Evolutionary conservation across 2,888 invertebrate species (phyloP), one percentile per base, ranked within the genome.

Genomic region (Caradrina kadenii): DNA sequence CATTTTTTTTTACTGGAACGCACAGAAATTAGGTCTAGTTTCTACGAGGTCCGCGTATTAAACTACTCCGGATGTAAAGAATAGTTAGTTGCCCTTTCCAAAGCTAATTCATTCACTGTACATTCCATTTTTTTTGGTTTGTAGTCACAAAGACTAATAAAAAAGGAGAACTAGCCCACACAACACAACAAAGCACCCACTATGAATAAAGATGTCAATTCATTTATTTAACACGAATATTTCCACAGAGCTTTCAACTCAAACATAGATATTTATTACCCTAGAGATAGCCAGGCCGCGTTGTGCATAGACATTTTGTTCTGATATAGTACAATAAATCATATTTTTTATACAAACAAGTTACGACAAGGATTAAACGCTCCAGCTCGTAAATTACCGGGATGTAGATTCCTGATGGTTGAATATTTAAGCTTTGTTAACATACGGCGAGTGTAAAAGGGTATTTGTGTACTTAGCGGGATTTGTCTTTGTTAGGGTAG

Each of bases 281-380:
- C 56, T 1, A 50, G 63, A 77, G 81, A 77, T 78, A 81, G 49
- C 26, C n/a, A 17, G 39, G 19, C 58, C 66, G 31, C 62, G 39
- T 19, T 35, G 35, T 45, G 78, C 72, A 78, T 79, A 81, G 82
- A 73, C 81, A 56, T 78, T 81, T 52, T 68, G 53, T 49, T 45
- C 62, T 26, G 50, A 62, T 19, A 39, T 39, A 49, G 19, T 48
- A 59, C 65, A 62, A 79, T 79, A 81, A 79, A 79, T 79, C 82
- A 79, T 73, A 68, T 69, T 79, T 79, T 81, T 81, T 81, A 64
- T 49, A 64, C 79, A 59, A 69, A 81, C 69, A 79, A 81, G 66
- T 81, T 79, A 56, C 61, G 73, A 59, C 72, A 48, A 10, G 58
- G 79, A 73, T 81, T 79, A 79, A 82, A 79, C 62, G 66, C 21